Conservation (phyloP, 2,797 vertebrate species). For the Enteromius unitaeniatus region DNA sequence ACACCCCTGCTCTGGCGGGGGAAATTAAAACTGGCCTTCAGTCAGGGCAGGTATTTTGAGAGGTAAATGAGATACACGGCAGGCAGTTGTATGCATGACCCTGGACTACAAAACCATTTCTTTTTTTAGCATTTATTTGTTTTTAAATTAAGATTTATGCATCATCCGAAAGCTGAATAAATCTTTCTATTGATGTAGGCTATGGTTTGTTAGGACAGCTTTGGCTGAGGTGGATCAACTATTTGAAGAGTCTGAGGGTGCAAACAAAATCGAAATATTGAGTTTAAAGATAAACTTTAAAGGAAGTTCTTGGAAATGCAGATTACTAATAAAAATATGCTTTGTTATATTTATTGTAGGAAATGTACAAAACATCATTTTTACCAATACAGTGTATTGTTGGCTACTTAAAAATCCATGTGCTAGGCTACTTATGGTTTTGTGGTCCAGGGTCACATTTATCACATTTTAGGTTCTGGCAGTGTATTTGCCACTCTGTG, state of each 20-base stretch:
- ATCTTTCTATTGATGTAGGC: background rate
- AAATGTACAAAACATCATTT: background rate
- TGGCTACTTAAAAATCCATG: too few relatives aligned
- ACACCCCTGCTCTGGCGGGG: conserved; percentile 38
- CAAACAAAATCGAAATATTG: background rate
- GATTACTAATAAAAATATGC: too few relatives aligned
- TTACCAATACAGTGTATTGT: background rate
- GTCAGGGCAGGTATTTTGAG: background rate
- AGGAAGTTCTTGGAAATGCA: background rate
- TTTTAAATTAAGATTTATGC: background rate
- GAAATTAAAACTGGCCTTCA: conserved; percentile 21
- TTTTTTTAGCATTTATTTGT: background rate
- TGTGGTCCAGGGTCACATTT: too few relatives aligned
- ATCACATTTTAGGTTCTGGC: background rate
- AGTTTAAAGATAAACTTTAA: background rate
- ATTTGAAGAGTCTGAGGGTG: background rate
- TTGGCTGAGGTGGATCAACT: background rate
- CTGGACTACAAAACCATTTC: background rate
- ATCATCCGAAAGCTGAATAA: background rate
- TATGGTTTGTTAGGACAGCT: background rate
- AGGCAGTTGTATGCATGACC: background rate
- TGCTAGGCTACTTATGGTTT: too few relatives aligned
- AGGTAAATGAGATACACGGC: background rate
- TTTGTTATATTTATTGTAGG: too few relatives aligned
- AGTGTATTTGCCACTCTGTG: background rate